Conservation (phyloP, 2,888 invertebrate species). For the Drosophila kambysellisi region DNA sequence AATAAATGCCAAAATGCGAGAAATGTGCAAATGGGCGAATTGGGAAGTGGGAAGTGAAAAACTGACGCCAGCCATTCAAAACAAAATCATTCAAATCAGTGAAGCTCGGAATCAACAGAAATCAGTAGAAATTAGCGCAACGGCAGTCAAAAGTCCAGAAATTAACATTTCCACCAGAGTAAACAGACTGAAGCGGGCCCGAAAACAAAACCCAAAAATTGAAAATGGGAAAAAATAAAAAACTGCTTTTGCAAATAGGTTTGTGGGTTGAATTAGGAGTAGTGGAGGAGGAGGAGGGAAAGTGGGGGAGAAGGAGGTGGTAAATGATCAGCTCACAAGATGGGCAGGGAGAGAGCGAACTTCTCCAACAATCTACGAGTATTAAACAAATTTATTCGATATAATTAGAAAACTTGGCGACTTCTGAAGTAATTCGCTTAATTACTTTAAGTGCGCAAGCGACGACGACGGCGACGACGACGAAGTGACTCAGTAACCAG, state of each 20-base stretch:
- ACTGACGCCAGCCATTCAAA: slow-evolving; percentile 62
- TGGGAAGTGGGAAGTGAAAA: slow-evolving; percentile 11
- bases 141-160: slow-evolving; percentile 77
- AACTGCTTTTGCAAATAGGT: slow-evolving; percentile 67
- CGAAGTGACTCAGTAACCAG: slow-evolving; percentile 32
- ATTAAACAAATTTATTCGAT: slow-evolving; percentile 82
- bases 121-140: slow-evolving; percentile 45
- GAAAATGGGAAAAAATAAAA: slow-evolving; percentile 23
- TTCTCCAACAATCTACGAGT: slow-evolving; percentile 48
- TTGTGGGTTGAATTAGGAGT: neutral
- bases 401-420: slow-evolving; percentile 82
- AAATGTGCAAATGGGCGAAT: slow-evolving; percentile 1
- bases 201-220: slow-evolving; percentile 27
- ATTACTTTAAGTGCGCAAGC: slow-evolving; percentile 77
- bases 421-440: slow-evolving; percentile 81
- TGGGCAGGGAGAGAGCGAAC: slow-evolving; percentile 7
- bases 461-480: slow-evolving; percentile 50
- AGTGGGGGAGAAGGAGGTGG: neutral
- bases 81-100: slow-evolving; percentile 69
- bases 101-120: slow-evolving; percentile 38
- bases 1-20: slow-evolving; percentile 33
- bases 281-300: neutral
- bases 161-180: slow-evolving; percentile 78
- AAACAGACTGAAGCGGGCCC: slow-evolving; percentile 64
- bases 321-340: slow-evolving; percentile 26